These are phyloP conservation scores for Merluccius polli DNA, from an alignment of 2,797 vertebrate genomes.

Conservation along the genomic window DNA sequence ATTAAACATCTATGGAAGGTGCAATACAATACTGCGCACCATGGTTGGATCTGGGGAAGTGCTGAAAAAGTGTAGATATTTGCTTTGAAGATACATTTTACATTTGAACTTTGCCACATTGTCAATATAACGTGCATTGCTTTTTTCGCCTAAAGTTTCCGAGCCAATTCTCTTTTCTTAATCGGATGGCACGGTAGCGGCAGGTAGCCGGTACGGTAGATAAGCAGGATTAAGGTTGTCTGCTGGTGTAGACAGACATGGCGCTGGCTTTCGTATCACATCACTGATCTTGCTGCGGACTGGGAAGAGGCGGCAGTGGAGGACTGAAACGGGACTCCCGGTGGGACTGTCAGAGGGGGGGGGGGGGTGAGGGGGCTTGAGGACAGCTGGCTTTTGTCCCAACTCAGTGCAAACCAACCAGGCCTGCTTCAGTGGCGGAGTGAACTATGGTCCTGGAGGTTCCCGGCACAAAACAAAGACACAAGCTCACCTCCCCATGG, in stretches of 20 bases:
- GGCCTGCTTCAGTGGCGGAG: slow-evolving; percentile 16
- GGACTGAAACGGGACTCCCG: slow-evolving; percentile 29
- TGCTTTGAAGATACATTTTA: too few relatives aligned
- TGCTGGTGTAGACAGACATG: neutral
- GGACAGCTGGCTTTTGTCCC: slow-evolving; percentile 25
- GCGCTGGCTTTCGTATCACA: slow-evolving; percentile 8
- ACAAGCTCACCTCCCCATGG: slow-evolving; percentile 15
- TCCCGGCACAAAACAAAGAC: slow-evolving; percentile 36
- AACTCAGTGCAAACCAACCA: neutral
- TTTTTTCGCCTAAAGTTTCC: neutral
- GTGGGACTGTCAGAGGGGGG: slow-evolving; percentile 28
- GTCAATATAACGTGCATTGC: neutral
- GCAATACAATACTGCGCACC: neutral
- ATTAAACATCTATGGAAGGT: neutral
- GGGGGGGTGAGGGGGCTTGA: slow-evolving; percentile 11
- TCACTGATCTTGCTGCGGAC: slow-evolving; percentile 28
- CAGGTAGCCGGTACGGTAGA: neutral
- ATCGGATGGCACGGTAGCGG: neutral
- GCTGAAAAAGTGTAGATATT: neutral
- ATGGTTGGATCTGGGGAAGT: neutral
- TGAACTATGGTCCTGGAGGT: neutral
- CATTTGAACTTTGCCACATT: neutral
- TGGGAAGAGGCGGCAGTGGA: slow-evolving; percentile 6
- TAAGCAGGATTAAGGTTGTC: slow-evolving; percentile 16
- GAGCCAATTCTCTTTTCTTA: neutral